phyloP scores from a whole-genome alignment of 2,888 invertebrate species.

The Caenorhabditis afra region DNA sequence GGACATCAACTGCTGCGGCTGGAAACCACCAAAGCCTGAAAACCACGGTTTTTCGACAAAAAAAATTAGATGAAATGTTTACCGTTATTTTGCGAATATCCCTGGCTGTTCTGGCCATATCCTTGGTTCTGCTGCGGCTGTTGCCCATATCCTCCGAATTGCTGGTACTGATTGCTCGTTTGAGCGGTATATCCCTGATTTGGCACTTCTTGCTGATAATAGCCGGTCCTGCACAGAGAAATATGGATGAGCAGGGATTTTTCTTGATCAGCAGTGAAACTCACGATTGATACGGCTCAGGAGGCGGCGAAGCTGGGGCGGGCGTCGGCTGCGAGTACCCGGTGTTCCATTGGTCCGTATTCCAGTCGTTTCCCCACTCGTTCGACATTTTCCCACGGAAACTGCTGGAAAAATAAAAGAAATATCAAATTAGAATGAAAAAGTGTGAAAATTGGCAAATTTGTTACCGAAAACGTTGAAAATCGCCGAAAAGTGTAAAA shows the following conservation, averaged over 20 bases:
- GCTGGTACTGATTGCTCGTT: slow-evolving; percentile 12
- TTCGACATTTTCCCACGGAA: slow-evolving; percentile 62
- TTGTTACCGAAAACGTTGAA: not conserved
- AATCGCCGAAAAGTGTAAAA: slow-evolving; percentile 9
- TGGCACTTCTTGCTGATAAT: slow-evolving; percentile 33
- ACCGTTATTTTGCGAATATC: slow-evolving; percentile 44
- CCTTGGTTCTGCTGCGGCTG: slow-evolving; percentile 19
- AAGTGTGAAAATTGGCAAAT: slow-evolving; percentile 3
- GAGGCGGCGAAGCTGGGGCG: slow-evolving; percentile 26
- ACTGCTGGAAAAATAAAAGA: not conserved
- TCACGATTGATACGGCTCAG: slow-evolving; percentile 38
- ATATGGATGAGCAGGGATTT: not conserved
- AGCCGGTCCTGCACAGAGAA: slow-evolving; percentile 26
- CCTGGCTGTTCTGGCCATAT: slow-evolving; percentile 16
- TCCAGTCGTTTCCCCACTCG: slow-evolving; percentile 72
- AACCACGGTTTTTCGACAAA: not conserved
- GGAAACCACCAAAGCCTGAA: slow-evolving; percentile 60
- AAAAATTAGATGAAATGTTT: no score
- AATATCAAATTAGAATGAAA: not conserved
- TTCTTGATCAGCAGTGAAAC: slow-evolving; percentile 4
- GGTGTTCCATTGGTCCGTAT: slow-evolving; percentile 62
- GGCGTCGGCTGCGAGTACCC: slow-evolving; percentile 54
- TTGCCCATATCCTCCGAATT: slow-evolving; percentile 40
- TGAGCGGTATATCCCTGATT: slow-evolving; percentile 10
- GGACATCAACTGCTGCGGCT: slow-evolving; percentile 67